Conservation (phyloP, 2,888 invertebrate genomes). For the Drosophila kuntzei region DNA sequence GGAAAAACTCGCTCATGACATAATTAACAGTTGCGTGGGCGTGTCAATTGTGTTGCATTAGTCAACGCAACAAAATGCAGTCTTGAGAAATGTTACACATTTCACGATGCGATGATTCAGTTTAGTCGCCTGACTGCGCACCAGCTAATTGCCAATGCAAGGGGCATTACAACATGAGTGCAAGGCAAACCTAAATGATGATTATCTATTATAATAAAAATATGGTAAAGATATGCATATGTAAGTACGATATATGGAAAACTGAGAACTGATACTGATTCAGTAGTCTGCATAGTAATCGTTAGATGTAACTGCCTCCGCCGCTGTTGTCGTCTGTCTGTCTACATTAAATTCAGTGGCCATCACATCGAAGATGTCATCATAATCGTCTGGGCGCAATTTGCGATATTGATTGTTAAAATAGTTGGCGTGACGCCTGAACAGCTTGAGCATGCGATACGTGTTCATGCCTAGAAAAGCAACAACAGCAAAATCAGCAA, state of each 20-base stretch:
- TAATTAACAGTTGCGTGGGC: slow-evolving; percentile 58
- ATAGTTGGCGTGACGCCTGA: slow-evolving; percentile 83
- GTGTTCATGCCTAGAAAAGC: slow-evolving; percentile 83
- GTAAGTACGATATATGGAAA: slow-evolving; percentile 2
- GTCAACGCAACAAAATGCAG: slow-evolving; percentile 54
- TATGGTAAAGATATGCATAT: slow-evolving; percentile 53
- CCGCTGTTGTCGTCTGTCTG: slow-evolving; percentile 25
- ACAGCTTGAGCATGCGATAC: slow-evolving; percentile 84
- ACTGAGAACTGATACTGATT: slow-evolving; percentile 14
- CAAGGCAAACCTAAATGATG: slow-evolving; percentile 20
- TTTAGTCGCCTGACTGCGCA: slow-evolving; percentile 42
- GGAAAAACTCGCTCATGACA: slow-evolving; percentile 60
- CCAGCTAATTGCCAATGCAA: slow-evolving; percentile 64
- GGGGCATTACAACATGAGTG: slow-evolving; percentile 11
- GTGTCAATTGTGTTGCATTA: slow-evolving; percentile 59
- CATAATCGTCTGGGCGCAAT: slow-evolving; percentile 80
- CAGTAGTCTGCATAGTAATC: slow-evolving; percentile 71
- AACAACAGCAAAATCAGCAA: slow-evolving; percentile 45
- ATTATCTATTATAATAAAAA: slow-evolving; percentile 51
- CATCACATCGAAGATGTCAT: slow-evolving; percentile 45
- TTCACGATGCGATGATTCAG: slow-evolving; percentile 61
- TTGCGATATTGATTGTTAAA: slow-evolving; percentile 83
- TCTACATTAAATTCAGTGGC: slow-evolving; percentile 6
- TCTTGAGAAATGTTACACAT: slow-evolving; percentile 45
- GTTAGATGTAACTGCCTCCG: slow-evolving; percentile 41